A percentile compares a stretch with the other conserved stretches of the same genome.
Evolutionary conservation across 2,113 vertebrate species (phyloP).

Genomic region (Micromys minutus): DNA sequence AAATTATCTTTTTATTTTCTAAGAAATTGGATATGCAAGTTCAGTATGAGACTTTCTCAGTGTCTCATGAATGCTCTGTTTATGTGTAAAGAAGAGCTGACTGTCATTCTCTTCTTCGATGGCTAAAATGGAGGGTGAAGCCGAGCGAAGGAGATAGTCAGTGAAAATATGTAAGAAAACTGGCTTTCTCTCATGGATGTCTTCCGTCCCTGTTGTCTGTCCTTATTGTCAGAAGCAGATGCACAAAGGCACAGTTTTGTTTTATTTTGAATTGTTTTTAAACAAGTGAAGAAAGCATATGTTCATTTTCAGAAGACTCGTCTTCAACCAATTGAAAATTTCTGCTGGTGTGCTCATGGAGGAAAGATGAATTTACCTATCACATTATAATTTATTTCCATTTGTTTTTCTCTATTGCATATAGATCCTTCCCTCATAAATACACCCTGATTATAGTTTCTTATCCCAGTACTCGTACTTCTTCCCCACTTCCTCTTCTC

Average conservation of each 20-base stretch:
- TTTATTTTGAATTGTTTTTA: background rate
- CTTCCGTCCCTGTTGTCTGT: background rate
- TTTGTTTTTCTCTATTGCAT: background rate
- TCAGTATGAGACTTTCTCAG: background rate
- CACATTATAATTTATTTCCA: background rate
- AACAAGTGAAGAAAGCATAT: background rate
- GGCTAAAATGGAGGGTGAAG: background rate
- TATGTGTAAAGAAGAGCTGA: background rate
- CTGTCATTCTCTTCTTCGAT: background rate
- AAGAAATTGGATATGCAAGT: background rate
- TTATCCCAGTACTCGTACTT: background rate
- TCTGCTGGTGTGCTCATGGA: background rate
- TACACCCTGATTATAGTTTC: background rate
- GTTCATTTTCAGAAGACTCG: background rate
- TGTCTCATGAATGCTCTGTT: background rate
- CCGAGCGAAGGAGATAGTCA: background rate
- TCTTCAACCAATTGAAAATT: background rate
- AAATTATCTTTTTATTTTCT: background rate
- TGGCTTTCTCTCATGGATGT: background rate
- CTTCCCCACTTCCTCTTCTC: background rate
- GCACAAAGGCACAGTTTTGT: background rate
- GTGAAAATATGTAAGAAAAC: background rate
- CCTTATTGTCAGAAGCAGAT: too few relatives aligned
- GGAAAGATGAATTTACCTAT: background rate
- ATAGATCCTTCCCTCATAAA: background rate